Evolutionary conservation across 2,888 invertebrate genomes (phyloP).

Genomic region (Tenthredo scrophulariae): DNA sequence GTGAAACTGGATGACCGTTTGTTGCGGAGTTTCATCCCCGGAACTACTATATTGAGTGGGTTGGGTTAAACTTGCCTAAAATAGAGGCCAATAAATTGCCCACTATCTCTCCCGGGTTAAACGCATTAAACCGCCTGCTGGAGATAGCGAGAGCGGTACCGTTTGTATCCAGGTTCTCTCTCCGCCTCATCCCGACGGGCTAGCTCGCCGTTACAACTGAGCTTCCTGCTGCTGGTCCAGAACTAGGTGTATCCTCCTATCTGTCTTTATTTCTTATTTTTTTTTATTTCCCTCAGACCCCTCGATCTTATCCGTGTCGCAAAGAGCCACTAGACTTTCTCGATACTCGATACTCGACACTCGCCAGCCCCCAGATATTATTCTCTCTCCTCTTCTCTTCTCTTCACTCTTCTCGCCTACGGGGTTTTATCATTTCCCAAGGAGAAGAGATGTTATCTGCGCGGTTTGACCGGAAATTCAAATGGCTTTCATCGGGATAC

Average conservation of each 20-base stretch:
- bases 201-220: neutral
- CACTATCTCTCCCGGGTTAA: conserved; percentile 76
- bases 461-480: too few relatives aligned
- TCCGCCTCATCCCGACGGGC: neutral
- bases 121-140: conserved; percentile 77
- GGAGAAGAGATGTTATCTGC: too few relatives aligned
- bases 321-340: conserved; percentile 45
- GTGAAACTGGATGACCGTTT: neutral
- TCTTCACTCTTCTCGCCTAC: neutral
- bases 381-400: too few relatives aligned
- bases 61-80: conserved; percentile 67
- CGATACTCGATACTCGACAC: conserved; percentile 43
- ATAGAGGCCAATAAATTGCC: conserved; percentile 76
- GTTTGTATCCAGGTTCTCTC: conserved; percentile 72
- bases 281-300: conserved; percentile 3
- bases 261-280: neutral
- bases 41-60: conserved; percentile 43
- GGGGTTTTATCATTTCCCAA: too few relatives aligned
- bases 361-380: neutral
- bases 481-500: too few relatives aligned
- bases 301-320: conserved; percentile 41
- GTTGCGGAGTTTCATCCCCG: neutral
- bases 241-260: neutral
- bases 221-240: conserved; percentile 41
- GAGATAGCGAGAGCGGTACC: conserved; percentile 74